Evolutionary conservation across 1,140 invertebrate genomes (phyloP).

Genomic region (Archivesica marissinica): DNA sequence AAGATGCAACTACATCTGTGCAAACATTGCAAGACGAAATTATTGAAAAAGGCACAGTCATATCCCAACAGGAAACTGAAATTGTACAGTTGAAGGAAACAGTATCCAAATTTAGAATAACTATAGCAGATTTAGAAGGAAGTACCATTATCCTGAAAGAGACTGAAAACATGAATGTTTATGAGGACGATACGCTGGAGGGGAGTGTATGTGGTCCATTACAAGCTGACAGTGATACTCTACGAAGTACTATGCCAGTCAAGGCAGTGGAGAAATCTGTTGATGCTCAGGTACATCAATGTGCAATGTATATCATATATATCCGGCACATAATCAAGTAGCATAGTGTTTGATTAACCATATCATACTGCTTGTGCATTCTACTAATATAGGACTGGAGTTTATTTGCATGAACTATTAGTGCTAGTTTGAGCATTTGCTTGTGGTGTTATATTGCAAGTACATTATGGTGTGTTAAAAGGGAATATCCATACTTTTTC

Average conservation of each 20-base stretch:
- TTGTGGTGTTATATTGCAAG: too few relatives aligned
- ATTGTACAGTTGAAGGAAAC: neutral
- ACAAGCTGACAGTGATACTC: neutral
- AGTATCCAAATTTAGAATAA: neutral
- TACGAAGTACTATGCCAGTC: neutral
- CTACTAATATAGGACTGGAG: neutral
- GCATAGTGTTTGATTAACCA: neutral
- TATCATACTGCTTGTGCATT: neutral
- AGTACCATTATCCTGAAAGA: neutral
- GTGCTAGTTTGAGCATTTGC: neutral
- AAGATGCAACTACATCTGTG: neutral
- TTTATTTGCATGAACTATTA: neutral
- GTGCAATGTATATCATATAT: neutral
- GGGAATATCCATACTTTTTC: neutral
- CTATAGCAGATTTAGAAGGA: neutral
- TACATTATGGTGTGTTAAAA: too few relatives aligned
- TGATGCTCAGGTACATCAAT: neutral
- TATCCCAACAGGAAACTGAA: neutral
- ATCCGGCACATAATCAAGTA: neutral
- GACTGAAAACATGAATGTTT: neutral
- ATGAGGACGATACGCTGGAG: neutral
- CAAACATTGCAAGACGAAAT: neutral
- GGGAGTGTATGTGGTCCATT: neutral
- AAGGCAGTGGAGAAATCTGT: neutral
- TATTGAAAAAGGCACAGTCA: neutral